These are phyloP conservation scores for Leptosomus discolor DNA, from an alignment of 2,113 vertebrate genomes.

Conservation along the genomic window DNA sequence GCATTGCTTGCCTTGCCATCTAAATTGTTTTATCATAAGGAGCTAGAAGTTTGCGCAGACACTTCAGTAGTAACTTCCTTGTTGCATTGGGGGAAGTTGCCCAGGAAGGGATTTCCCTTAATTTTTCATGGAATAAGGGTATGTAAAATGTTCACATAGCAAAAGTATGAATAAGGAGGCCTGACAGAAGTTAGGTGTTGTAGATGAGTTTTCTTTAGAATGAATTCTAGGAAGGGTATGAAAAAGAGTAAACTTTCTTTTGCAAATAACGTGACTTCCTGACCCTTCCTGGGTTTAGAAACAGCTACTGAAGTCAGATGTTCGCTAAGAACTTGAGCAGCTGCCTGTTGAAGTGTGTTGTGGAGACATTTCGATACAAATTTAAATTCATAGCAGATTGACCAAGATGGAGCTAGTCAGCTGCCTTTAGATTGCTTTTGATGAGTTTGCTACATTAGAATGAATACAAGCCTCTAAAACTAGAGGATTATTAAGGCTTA, in stretches of 20 bases:
- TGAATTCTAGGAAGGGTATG: background rate
- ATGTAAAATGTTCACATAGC: background rate
- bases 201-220: background rate
- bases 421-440: background rate
- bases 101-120: constrained; percentile 88
- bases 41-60: constrained; percentile 82
- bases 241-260: background rate
- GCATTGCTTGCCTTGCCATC: constrained; percentile 85
- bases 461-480: background rate
- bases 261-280: background rate
- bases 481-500: background rate
- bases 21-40: constrained; percentile 87
- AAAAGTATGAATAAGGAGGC: background rate
- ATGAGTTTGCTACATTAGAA: background rate
- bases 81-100: constrained; percentile 84
- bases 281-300: background rate
- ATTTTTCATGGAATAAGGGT: constrained; percentile 92
- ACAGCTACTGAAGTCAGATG: background rate
- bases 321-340: background rate
- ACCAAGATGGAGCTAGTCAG: background rate
- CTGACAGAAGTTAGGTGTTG: background rate
- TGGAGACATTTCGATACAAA: background rate
- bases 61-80: constrained; percentile 76
- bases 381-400: background rate
- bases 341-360: background rate